Evolutionary conservation across 2,888 invertebrate genomes (phyloP), one percentile per base, ranked within the genome.

Genomic region (Drosophila siamana): DNA sequence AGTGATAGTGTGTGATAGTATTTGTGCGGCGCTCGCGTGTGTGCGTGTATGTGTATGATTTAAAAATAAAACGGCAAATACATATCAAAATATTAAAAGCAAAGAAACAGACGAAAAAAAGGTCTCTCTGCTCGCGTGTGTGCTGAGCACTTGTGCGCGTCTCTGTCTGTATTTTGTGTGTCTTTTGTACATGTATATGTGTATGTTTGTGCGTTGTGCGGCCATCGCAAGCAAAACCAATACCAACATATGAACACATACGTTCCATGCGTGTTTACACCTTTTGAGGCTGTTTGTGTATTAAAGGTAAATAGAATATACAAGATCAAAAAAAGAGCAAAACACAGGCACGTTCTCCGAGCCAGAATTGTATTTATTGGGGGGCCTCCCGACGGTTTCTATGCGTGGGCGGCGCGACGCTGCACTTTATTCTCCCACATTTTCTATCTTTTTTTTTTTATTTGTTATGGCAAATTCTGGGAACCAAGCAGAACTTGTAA

Each of bases 41-140:
- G 33, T 44, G 44, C 52, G 63, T 56, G 74, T 72, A 69, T 64
- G 70, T 77, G 68, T 63, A 54, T 68, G 81, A 72, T 88, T 89
- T 88, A 89, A 89, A 88, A 88, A 88, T 88, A 88, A 88, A 80
- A 81, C 86, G 63, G 74, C 79, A 77, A 87, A 83, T 85, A 84
- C 84, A 86, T 86, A 84, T 78, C 59, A 86, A 78, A 83, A 80
- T 74, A 87, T 79, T 76, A 74, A 79, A 80, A 71, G 78, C 76
- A 69, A 54, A 71, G 74, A 77, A 63, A 63, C 74, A 73, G 57
- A 61, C 51, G 41, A 67, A 59, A 36, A 67, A 72, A 55, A 67
- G 54, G 62, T 66, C 57, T 57, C 55, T 54, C 48, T 46, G 62
- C 60, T 47, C 44, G 60, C 56, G 26, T 52, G 51, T 47, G 50